Evolutionary conservation across 2,888 invertebrate species (phyloP), one percentile per base, ranked within the genome.

Genomic region (Eilema griseolum): DNA sequence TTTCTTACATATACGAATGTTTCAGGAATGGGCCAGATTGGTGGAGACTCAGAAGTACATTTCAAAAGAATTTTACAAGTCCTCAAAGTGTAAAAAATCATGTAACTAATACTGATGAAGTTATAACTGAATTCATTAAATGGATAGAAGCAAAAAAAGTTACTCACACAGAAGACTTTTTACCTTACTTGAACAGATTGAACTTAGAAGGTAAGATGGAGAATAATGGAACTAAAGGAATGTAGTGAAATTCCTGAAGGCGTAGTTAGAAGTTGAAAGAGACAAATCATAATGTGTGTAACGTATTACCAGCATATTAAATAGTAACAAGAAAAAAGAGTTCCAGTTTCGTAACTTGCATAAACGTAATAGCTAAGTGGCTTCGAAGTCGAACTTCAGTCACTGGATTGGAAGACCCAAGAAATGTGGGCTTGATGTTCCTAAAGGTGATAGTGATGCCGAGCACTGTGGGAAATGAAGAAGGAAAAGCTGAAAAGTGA

Each of bases 21-120:
- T 95, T 70, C 81, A 98, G 98, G 59, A 98, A 98, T 89, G 98
- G 98, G 0, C 88, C 95, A 3, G 97, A 98, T 69, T 98, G 98
- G 99, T 97, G 97, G 96, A 95, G 96, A 75, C 90, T 98, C 2
- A 96, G 98, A 24, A 97, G 97, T 79, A 96, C 97, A 71, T 97
- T 98, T 81, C 98, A 98, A 92, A 97, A 97, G 86, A 97, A 97
- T 63, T 90, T 98, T 26, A 97, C 98, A 75, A 96, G 97, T 74
- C 97, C 97, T 0, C 96, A 96, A 79, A 97, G 96, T 84, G 97
- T 98, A 0, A 96, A 96, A 74, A 93, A 90, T 76, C 97, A 98
- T 85, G 89, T 98, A 0, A 88, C 93, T n/a, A 92, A 92, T 65
- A 96, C 97, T 0, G 97, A 98, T 86, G 85, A 86, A 5, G 95